phyloP scores from a whole-genome alignment of 2,113 vertebrate genomes.

The Ictalurus punctatus region DNA sequence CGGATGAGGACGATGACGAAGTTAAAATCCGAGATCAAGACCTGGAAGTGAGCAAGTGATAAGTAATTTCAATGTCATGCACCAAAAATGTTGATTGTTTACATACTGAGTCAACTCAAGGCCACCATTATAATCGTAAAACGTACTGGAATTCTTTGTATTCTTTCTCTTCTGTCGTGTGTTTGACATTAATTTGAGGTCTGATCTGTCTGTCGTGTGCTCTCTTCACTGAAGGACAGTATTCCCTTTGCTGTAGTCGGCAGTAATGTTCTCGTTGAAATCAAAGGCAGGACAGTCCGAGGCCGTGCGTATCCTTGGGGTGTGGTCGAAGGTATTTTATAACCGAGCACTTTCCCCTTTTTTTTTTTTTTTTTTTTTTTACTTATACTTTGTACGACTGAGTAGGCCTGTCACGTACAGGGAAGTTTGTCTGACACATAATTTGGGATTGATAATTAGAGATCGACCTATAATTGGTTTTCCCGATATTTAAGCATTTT shows the following conservation, averaged over 20 bases:
- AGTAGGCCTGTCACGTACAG: background rate
- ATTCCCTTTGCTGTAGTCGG: constrained; percentile 75
- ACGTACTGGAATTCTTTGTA: background rate
- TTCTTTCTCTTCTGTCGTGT: background rate
- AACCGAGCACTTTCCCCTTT: too few species aligned
- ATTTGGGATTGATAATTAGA: background rate
- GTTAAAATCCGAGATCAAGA: constrained; percentile 64
- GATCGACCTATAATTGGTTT: too few species aligned
- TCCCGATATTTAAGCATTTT: too few species aligned
- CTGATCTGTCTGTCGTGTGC: background rate
- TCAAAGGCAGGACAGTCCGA: constrained; percentile 66
- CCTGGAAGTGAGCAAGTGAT: constrained; percentile 64
- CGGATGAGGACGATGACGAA: constrained; percentile 67
- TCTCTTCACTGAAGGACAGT: constrained; percentile 64
- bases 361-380: background rate
- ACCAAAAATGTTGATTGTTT: background rate
- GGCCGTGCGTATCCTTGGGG: constrained; percentile 76
- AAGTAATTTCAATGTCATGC: background rate
- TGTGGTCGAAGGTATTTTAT: constrained; percentile 69
- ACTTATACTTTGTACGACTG: background rate
- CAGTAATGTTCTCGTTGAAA: constrained; percentile 71
- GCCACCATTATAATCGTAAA: background rate
- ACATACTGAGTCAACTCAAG: background rate
- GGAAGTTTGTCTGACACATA: background rate
- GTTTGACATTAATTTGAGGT: background rate